A percentile compares a stretch with the other conserved stretches of the same genome.
These are phyloP conservation scores for Linnaemya tessellans DNA, from an alignment of 2,888 invertebrate species.

Conservation along the genomic window DNA sequence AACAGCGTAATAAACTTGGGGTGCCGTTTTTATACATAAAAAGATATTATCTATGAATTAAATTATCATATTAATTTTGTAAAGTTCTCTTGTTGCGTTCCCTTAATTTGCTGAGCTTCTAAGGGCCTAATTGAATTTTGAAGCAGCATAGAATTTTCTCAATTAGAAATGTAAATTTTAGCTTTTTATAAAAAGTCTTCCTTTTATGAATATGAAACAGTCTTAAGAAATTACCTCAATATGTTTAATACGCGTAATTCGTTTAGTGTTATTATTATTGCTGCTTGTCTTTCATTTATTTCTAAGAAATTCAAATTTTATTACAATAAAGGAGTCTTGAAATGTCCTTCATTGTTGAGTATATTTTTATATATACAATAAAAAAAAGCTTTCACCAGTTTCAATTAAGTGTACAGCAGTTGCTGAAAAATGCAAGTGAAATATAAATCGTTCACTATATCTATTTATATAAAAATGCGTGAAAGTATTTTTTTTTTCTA, in stretches of 20 bases:
- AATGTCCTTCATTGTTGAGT: background rate
- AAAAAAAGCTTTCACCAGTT: constrained; percentile 51
- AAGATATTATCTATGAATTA: too few species aligned
- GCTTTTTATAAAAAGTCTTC: background rate
- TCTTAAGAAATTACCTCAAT: background rate
- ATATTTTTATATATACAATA: background rate
- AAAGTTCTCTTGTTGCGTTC: background rate
- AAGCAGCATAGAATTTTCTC: background rate
- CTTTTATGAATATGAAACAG: background rate
- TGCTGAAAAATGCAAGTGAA: constrained; percentile 6
- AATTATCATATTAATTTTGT: background rate
- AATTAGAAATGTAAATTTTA: background rate
- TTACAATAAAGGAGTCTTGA: background rate
- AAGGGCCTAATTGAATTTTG: background rate
- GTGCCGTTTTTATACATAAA: too few species aligned
- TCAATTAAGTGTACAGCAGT: constrained; percentile 23
- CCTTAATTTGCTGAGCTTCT: background rate
- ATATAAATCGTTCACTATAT: constrained; percentile 30
- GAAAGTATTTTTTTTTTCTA: constrained; percentile 54
- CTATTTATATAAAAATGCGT: constrained; percentile 41
- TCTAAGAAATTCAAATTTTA: background rate
- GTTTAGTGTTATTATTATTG: background rate
- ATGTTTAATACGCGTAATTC: background rate
- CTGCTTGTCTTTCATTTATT: too few species aligned
- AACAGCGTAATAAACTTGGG: too few species aligned